Percentiles rank a stretch among this genome's conserved stretches.
These are phyloP conservation scores for Cheiracanthium punctorium DNA, from an alignment of 2,888 invertebrate genomes.

Conservation along the genomic window DNA sequence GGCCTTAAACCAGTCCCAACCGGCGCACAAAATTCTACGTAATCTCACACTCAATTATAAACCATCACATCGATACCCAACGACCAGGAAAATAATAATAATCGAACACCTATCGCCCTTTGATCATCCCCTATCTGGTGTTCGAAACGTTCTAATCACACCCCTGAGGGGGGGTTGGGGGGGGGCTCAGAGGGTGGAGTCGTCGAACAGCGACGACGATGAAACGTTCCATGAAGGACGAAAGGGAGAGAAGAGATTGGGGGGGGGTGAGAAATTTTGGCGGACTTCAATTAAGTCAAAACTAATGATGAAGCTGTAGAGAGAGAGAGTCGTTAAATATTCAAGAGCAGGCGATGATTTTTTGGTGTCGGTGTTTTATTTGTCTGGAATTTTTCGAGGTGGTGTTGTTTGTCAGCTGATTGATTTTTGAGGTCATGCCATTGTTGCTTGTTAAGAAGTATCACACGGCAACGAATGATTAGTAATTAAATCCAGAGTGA, in stretches of 20 bases:
- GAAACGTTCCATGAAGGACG: constrained; percentile 10
- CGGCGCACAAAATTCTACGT: not conserved
- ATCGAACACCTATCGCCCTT: constrained; percentile 53
- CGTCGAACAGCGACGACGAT: not conserved
- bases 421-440: too few relatives aligned
- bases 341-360: not conserved
- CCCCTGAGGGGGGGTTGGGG: constrained; percentile 35
- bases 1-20: not conserved
- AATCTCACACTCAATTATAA: not conserved
- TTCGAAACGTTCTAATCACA: constrained; percentile 25
- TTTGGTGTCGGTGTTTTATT: not conserved
- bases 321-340: not conserved
- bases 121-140: constrained; percentile 24
- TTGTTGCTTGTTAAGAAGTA: too few relatives aligned
- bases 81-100: constrained; percentile 46
- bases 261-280: too few relatives aligned
- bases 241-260: not conserved
- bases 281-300: constrained; percentile 41
- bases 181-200: constrained; percentile 23
- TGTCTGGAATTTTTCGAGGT: not conserved
- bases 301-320: constrained; percentile 32
- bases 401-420: too few relatives aligned
- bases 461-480: too few relatives aligned
- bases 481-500: too few relatives aligned
- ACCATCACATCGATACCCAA: not conserved